Percentiles rank a stretch among this genome's conserved stretches.
Evolutionary conservation across 2,797 vertebrate species (phyloP).

Genomic region (Helostoma temminkii): DNA sequence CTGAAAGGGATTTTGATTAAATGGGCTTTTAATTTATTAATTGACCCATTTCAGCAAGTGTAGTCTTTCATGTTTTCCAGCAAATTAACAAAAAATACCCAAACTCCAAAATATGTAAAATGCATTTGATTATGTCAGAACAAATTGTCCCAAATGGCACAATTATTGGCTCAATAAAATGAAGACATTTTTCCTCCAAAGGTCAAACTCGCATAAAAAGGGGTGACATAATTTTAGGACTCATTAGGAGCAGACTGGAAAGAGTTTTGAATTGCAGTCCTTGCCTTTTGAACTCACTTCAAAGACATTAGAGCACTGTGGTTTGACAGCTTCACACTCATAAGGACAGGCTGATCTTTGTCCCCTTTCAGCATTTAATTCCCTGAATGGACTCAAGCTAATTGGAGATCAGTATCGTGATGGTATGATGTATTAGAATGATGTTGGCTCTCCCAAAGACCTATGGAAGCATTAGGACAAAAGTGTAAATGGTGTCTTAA

Average conservation of each 20-base stretch:
- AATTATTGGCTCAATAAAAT: constrained; percentile 48
- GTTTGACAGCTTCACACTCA: constrained; percentile 65
- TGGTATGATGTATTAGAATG: constrained; percentile 77
- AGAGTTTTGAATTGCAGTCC: constrained; percentile 62
- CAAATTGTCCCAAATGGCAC: constrained; percentile 23
- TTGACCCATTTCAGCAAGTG: constrained; percentile 8
- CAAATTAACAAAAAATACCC: constrained; percentile 17
- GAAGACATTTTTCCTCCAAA: constrained; percentile 52
- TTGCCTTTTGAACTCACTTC: constrained; percentile 75
- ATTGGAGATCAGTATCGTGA: constrained; percentile 83
- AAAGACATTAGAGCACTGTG: constrained; percentile 68
- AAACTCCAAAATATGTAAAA: constrained; percentile 14
- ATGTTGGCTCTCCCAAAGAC: constrained; percentile 67
- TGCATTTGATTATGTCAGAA: constrained; percentile 27
- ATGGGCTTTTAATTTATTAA: constrained; percentile 14
- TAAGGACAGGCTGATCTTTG: constrained; percentile 72
- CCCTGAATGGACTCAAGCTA: constrained; percentile 79
- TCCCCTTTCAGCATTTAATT: constrained; percentile 74
- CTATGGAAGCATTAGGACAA: constrained; percentile 40
- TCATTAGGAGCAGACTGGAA: constrained; percentile 61
- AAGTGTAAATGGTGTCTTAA: constrained; percentile 27
- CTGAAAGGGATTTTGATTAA: constrained; percentile 21
- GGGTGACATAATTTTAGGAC: constrained; percentile 50
- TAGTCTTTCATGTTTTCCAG: not conserved
- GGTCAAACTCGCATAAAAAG: constrained; percentile 58